These are phyloP conservation scores for Agonopterix arenella DNA, from an alignment of 2,888 invertebrate species.

Conservation along the genomic window DNA sequence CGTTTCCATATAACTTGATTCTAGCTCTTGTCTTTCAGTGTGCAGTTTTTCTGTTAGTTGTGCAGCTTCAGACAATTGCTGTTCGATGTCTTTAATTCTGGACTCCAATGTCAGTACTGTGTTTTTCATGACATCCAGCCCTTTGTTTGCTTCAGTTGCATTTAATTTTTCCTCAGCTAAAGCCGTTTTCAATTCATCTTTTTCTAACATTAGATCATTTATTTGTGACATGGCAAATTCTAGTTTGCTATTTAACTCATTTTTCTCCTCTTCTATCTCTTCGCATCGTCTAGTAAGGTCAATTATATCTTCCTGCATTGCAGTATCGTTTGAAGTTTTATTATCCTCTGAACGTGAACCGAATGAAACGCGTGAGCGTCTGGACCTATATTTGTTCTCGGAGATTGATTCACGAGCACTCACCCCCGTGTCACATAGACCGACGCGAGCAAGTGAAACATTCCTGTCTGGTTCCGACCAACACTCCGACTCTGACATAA, in stretches of 20 bases:
- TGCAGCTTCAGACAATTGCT: conserved; percentile 37
- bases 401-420: conserved; percentile 38
- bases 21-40: conserved; percentile 56
- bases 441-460: conserved; percentile 88
- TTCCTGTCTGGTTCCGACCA: conserved; percentile 92
- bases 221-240: conserved; percentile 48
- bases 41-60: conserved; percentile 45
- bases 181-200: conserved; percentile 36
- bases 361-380: conserved; percentile 59
- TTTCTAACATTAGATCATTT: conserved; percentile 41
- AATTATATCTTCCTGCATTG: conserved; percentile 74
- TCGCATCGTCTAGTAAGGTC: conserved; percentile 46
- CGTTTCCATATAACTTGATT: conserved; percentile 58
- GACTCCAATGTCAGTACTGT: conserved; percentile 36
- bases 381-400: conserved; percentile 49
- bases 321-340: conserved; percentile 68
- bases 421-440: conserved; percentile 62
- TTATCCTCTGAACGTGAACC: conserved; percentile 60
- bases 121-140: conserved; percentile 35
- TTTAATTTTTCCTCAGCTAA: conserved; percentile 35
- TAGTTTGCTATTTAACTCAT: conserved; percentile 62
- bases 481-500: conserved; percentile 84
- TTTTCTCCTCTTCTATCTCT: conserved; percentile 46
- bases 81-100: conserved; percentile 45
- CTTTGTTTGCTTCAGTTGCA: conserved; percentile 37